Percentiles rank a stretch among this genome's conserved stretches.
Evolutionary conservation across 2,113 vertebrate species (phyloP).

Genomic region (Laterallus jamaicensis): DNA sequence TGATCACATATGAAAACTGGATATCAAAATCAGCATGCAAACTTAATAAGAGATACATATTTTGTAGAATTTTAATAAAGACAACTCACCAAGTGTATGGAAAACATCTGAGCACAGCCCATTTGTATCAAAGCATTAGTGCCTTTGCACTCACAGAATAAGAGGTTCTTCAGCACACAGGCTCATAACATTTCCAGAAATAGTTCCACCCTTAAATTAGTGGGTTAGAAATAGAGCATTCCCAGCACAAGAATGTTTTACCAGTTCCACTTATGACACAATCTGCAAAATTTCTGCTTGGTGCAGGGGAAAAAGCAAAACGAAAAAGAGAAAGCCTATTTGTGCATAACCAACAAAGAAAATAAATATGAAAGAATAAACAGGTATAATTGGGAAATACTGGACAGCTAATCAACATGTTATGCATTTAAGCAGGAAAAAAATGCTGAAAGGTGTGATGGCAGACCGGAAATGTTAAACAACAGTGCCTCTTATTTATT

Average conservation of each 20-base stretch:
- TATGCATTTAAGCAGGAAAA: background rate
- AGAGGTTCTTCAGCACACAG: background rate
- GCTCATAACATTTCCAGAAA: slow-evolving; percentile 20
- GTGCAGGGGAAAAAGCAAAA: background rate
- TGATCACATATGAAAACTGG: background rate
- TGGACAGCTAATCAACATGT: background rate
- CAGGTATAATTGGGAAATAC: background rate
- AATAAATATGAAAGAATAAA: background rate
- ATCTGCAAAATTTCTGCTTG: background rate
- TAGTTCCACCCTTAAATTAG: slow-evolving; percentile 36
- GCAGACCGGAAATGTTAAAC: background rate
- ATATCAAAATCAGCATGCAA: background rate
- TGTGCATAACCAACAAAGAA: background rate
- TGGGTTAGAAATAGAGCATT: slow-evolving; percentile 9
- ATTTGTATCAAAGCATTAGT: background rate
- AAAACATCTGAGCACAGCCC: background rate
- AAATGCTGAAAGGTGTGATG: background rate
- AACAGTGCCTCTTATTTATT: background rate
- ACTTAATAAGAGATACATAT: background rate
- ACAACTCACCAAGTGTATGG: background rate
- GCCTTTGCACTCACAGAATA: background rate
- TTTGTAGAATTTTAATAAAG: background rate
- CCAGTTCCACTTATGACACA: background rate
- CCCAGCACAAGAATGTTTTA: background rate
- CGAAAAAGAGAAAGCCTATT: background rate